Percentiles rank a stretch among this genome's conserved stretches.
Conservation (phyloP, 2,113 vertebrate species). For the Pachypanchax playfairii region DNA sequence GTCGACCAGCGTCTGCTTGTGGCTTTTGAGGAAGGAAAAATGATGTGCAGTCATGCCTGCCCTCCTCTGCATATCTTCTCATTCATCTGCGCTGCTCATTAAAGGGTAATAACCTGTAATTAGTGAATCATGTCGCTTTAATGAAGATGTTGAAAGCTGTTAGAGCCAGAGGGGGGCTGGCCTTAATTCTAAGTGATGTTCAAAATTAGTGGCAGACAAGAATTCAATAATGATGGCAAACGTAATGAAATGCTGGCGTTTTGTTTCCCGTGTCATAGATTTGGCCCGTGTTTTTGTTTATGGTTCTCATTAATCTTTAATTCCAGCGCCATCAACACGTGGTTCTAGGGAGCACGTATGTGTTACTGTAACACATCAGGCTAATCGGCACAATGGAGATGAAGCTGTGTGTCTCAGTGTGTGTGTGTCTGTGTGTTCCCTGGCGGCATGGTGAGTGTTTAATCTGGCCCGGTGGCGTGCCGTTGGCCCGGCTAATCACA, state of each 20-base stretch:
- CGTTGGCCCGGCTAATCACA: constrained; percentile 80
- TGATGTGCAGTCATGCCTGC: constrained; percentile 46
- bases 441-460: constrained; percentile 75
- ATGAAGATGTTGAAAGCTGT: constrained; percentile 73
- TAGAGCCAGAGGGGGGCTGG: constrained; percentile 62
- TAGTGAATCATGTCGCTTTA: constrained; percentile 78
- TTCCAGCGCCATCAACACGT: constrained; percentile 56
- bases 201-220: constrained; percentile 59
- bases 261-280: constrained; percentile 21
- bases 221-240: constrained; percentile 50
- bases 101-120: constrained; percentile 80
- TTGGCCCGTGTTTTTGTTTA: constrained; percentile 56
- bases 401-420: constrained; percentile 53
- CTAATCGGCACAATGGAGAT: constrained; percentile 63
- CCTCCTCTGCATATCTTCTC: constrained; percentile 65
- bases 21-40: constrained; percentile 49
- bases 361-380: constrained; percentile 67
- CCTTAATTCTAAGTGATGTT: constrained; percentile 72
- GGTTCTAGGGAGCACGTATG: constrained; percentile 62
- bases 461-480: constrained; percentile 79
- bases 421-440: constrained; percentile 65
- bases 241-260: constrained; percentile 52
- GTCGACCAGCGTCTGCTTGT: constrained; percentile 15
- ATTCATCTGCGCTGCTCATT: constrained; percentile 71
- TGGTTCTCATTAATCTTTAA: constrained; percentile 46